Base-by-base conservation (phyloP, 2,113 vertebrate species). In the Tilapia sparmanii region DNA sequence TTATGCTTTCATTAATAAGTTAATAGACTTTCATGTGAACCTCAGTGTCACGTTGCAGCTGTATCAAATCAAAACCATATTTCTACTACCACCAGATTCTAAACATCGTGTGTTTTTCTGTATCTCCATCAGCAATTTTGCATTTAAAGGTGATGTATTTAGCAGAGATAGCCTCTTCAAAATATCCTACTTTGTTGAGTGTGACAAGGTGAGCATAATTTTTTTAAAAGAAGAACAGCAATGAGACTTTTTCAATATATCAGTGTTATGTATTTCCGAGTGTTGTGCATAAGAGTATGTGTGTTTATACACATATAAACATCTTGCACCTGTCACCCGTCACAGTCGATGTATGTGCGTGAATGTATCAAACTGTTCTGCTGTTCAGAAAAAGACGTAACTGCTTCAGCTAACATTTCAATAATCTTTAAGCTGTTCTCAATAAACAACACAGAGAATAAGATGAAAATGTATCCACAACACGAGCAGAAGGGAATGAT, bases 371-470 rank as follows among this genome's bases (percentile, higher is more conserved):
- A 22, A 81, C 53, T 26, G 29, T 16, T 6, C 40, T 45, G 22
- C 19, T 6, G 40, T 53, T 35, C 33, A 76, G 38, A 35, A 40
- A 38, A 71, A 66, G 42, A 83, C 4, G 8, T 63, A 45, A 85
- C 40, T 29, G 79, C 82, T 59, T 52, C 79, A 24, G 55, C 52
- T 42, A 81, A 54, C 38, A 50, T 45, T 78, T 50, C 35, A 82
- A 52, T 52, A 85, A 82, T 80, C 86, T 45, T 73, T 33, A 53
- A 82, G 81, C 68, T 38, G 31, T 35, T 59, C 71, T 85, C 68
- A 54, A 83, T 90, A 80, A 92, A 80, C 59, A 76, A 42, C 38
- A 53, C 4, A 59, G 29, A 50, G 68, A 85, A 79, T 86, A 18
- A 73, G 81, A 87, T 53, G 63, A 83, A 66, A 85, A 86, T 22